Percentiles rank a stretch among this genome's conserved stretches.
Conservation (phyloP, 2,797 vertebrate species). For the Smutsia temminckii region DNA sequence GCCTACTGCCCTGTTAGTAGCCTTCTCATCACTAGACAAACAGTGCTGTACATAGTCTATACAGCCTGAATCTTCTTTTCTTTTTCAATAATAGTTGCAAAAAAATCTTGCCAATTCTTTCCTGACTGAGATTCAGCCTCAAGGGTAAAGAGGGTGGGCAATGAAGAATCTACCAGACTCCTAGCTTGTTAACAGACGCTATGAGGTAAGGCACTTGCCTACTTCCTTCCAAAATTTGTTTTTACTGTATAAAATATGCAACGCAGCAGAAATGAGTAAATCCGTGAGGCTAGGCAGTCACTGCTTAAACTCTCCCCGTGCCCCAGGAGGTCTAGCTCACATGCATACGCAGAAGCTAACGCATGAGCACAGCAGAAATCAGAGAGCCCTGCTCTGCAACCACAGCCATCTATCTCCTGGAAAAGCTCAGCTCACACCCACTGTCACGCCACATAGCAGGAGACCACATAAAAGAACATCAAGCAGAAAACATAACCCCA, state of each 20-base stretch:
- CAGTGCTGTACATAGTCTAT: not conserved
- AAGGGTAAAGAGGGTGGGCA: not conserved
- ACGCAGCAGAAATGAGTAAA: constrained; percentile 15
- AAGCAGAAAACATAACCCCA: constrained; percentile 8
- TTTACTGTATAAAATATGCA: constrained; percentile 27
- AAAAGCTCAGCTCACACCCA: constrained; percentile 36
- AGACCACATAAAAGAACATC: not conserved
- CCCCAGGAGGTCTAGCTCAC: constrained; percentile 39
- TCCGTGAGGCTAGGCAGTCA: not conserved
- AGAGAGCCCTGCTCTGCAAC: constrained; percentile 31
- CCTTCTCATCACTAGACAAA: not conserved
- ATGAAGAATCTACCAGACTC: not conserved
- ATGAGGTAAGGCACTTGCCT: not conserved
- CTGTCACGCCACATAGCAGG: constrained; percentile 2
- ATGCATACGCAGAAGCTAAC: not conserved
- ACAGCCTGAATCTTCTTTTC: not conserved
- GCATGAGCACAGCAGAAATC: constrained; percentile 28
- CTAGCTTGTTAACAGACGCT: not conserved
- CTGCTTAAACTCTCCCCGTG: not conserved
- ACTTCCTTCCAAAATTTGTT: constrained; percentile 22
- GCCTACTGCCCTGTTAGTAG: not conserved
- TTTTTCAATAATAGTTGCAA: not conserved
- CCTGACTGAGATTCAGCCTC: not conserved
- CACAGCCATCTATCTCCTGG: not conserved
- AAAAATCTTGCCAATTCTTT: not conserved